A percentile compares a stretch with the other conserved stretches of the same genome.
Evolutionary conservation across 2,888 invertebrate genomes (phyloP).

Genomic region (Eucera pruinosa): DNA sequence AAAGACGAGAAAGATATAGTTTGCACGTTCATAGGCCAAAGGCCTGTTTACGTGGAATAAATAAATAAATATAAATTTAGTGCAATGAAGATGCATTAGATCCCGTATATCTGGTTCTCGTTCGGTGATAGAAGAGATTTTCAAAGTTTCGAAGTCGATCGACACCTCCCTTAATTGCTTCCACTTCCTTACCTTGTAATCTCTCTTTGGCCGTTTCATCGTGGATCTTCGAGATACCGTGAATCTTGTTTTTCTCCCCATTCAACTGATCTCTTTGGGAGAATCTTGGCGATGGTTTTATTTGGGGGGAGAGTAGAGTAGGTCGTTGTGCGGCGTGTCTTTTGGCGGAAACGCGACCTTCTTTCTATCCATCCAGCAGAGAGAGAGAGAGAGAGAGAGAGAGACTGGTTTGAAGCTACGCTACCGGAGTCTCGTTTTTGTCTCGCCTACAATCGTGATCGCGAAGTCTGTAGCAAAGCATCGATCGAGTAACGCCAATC

Average conservation of each 20-base stretch:
- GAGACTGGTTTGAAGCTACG: background rate
- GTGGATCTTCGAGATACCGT: too few species aligned
- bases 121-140: slow-evolving; percentile 1
- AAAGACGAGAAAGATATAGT: too few species aligned
- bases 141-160: slow-evolving; percentile 13
- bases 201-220: background rate
- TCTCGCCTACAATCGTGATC: background rate
- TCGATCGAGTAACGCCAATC: slow-evolving; percentile 43
- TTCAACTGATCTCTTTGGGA: background rate
- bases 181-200: background rate
- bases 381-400: background rate
- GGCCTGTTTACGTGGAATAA: too few species aligned
- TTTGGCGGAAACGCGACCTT: slow-evolving; percentile 32
- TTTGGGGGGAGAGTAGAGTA: slow-evolving; percentile 15
- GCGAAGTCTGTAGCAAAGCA: background rate
- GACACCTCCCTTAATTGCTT: slow-evolving; percentile 48
- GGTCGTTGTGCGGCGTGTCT: slow-evolving; percentile 6
- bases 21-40: too few species aligned
- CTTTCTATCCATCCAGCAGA: background rate
- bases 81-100: too few species aligned
- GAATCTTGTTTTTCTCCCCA: background rate
- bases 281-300: background rate
- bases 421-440: slow-evolving; percentile 6
- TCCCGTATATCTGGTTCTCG: too few species aligned
- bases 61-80: too few species aligned